Evolutionary conservation across 30 jellyfish, hydroid and myxozoan genomes (phyloP).

Genomic region (Rhopilema esculentum): DNA sequence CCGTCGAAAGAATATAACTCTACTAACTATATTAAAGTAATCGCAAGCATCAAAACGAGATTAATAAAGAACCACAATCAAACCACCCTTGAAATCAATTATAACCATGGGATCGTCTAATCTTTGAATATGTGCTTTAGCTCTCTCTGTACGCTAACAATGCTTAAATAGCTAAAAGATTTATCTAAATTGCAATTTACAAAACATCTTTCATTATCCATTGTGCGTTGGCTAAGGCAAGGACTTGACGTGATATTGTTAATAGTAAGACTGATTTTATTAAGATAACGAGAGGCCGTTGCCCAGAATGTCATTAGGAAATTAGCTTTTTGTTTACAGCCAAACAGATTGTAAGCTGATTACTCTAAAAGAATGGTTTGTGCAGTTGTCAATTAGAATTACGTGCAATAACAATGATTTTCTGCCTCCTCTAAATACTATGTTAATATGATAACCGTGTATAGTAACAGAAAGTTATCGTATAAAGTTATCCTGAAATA

Average conservation of each 20-base stretch:
- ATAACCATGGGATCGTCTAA: conserved; percentile 3
- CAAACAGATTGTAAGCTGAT: conserved; percentile 25
- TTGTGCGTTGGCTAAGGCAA: conserved; percentile 26
- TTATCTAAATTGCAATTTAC: conserved; percentile 46
- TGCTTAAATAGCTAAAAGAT: conserved; percentile 9
- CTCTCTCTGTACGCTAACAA: not conserved
- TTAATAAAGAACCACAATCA: conserved; percentile 28
- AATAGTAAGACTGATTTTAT: conserved; percentile 30
- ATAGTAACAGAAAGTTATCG: too few species aligned
- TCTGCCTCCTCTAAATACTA: not conserved
- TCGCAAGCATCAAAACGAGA: conserved; percentile 2
- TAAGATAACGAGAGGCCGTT: conserved; percentile 24
- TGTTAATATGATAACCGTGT: too few species aligned
- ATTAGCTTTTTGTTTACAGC: conserved; percentile 17
- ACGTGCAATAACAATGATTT: too few species aligned
- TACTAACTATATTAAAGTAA: not conserved
- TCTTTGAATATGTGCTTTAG: conserved; percentile 15
- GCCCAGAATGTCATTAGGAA: conserved; percentile 17
- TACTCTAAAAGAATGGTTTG: not conserved
- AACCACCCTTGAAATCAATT: conserved; percentile 30
- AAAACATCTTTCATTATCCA: conserved; percentile 4
- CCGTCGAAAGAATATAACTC: not conserved
- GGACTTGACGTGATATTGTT: conserved; percentile 38
- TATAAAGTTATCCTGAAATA: too few species aligned
- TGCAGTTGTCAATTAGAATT: not conserved